Percentiles rank a stretch among this genome's conserved stretches.
Evolutionary conservation across 2,113 vertebrate species (phyloP).

Genomic region (Nyctereutes procyonoides): DNA sequence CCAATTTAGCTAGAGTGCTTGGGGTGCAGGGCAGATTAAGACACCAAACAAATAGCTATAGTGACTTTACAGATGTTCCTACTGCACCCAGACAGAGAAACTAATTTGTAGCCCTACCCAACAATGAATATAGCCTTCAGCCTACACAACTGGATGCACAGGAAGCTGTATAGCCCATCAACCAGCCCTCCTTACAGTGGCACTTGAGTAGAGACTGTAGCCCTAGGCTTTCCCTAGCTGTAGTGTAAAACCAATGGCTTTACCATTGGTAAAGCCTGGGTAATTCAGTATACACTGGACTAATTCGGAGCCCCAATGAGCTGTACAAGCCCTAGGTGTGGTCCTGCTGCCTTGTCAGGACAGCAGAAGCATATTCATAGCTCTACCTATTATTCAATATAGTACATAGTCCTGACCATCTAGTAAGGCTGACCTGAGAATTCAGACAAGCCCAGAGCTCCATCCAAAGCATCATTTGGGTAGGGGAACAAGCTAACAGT

Average conservation of each 20-base stretch:
- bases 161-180: neutral
- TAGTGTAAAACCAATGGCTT: neutral
- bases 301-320: fast-evolving
- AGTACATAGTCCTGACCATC: neutral
- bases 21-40: neutral
- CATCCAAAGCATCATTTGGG: neutral
- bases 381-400: neutral
- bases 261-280: neutral
- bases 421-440: neutral
- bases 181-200: neutral
- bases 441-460: neutral
- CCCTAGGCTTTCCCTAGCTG: neutral
- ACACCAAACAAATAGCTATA: neutral
- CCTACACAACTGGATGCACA: neutral
- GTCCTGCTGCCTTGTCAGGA: neutral
- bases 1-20: neutral
- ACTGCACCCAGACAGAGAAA: neutral
- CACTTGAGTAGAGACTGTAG: neutral
- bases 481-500: neutral
- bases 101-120: neutral
- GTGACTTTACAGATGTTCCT: neutral
- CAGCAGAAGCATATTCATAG: neutral
- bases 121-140: neutral
- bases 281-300: neutral
- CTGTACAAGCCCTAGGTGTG: neutral